Conservation (phyloP, 2,888 invertebrate genomes). For the Ommatoiulus sabulosus region DNA sequence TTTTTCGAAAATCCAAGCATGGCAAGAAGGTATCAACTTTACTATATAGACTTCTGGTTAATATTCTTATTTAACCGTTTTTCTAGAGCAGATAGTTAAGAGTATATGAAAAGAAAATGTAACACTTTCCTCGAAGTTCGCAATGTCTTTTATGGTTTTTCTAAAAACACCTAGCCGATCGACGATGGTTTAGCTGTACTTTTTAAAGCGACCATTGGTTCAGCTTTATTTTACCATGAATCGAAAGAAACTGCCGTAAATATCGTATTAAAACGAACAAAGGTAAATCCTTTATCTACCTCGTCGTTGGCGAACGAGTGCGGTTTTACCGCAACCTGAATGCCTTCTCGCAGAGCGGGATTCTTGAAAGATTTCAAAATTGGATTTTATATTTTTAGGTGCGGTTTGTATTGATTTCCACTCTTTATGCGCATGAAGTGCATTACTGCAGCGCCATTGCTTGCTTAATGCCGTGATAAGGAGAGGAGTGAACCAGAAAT, state of each 20-base stretch:
- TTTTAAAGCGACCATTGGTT: background rate
- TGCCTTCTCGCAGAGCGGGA: background rate
- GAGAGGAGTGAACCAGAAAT: background rate
- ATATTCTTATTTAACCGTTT: too few species aligned
- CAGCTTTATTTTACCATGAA: background rate
- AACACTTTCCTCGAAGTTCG: too few species aligned
- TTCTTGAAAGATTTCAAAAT: background rate
- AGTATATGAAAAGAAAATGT: too few species aligned
- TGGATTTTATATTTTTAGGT: slow-evolving; percentile 25
- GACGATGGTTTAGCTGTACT: background rate
- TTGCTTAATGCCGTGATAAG: slow-evolving; percentile 21
- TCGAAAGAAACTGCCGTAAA: background rate
- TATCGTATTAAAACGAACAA: background rate
- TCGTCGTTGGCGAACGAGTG: background rate
- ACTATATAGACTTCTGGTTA: too few species aligned
- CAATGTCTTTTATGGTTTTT: too few species aligned
- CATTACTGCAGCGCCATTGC: slow-evolving; percentile 21
- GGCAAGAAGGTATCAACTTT: too few species aligned
- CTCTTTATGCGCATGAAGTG: background rate
- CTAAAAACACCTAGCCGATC: background rate
- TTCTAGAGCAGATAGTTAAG: too few species aligned
- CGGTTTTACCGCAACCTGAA: background rate
- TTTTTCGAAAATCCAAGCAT: too few species aligned
- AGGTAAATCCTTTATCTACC: slow-evolving; percentile 34
- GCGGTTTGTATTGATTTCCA: slow-evolving; percentile 34